phyloP scores from a whole-genome alignment of 2,113 vertebrate species.

The Felis catus region DNA sequence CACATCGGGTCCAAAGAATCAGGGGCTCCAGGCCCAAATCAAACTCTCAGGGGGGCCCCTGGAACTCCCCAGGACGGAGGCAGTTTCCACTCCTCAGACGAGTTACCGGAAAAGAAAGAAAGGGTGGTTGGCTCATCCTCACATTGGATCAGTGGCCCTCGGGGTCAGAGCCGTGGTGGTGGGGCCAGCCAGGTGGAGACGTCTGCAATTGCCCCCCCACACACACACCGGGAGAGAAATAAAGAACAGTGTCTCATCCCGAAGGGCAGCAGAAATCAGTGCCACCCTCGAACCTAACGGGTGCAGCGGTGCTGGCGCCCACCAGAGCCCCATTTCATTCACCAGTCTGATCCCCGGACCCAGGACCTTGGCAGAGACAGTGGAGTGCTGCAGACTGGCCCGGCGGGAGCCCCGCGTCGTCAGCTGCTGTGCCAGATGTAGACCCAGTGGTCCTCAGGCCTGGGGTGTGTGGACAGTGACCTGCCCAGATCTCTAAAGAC shows the following conservation, averaged over 20 bases:
- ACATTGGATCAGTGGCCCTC: neutral
- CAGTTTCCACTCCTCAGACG: neutral
- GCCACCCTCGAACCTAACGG: too few species aligned
- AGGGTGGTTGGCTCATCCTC: neutral
- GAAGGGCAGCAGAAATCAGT: neutral
- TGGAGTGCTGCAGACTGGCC: too few species aligned
- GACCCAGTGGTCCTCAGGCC: too few species aligned
- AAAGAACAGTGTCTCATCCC: neutral
- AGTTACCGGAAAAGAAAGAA: neutral
- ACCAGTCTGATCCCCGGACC: too few species aligned
- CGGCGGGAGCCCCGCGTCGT: too few species aligned
- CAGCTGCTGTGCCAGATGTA: too few species aligned
- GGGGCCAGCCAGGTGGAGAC: neutral
- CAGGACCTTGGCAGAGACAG: too few species aligned
- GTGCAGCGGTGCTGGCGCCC: too few species aligned
- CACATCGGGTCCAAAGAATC: neutral
- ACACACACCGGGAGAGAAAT: neutral
- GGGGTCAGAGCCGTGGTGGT: neutral
- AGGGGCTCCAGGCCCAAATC: neutral
- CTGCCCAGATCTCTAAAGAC: too few species aligned
- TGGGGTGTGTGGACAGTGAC: too few species aligned
- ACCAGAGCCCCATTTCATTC: neutral
- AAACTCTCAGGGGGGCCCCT: neutral
- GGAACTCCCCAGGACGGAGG: neutral
- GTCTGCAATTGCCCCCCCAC: neutral